These are phyloP conservation scores for Rachycentron canadum DNA, from an alignment of 2,797 vertebrate genomes.

Conservation along the genomic window DNA sequence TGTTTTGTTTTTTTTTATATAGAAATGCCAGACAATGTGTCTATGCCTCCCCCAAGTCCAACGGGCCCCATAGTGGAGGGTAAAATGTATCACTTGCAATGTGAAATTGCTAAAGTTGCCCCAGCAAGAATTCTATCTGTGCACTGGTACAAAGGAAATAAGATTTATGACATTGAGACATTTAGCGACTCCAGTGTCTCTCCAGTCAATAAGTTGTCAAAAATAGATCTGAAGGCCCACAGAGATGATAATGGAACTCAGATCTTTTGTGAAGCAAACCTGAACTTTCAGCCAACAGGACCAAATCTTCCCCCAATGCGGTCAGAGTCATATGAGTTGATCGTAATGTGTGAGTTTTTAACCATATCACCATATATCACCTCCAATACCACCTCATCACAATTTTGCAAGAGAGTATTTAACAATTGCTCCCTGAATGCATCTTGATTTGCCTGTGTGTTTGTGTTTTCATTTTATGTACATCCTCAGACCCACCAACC, in stretches of 20 bases:
- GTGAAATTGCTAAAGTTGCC: constrained; percentile 70
- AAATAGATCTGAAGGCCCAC: accelerated
- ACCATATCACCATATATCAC: background rate
- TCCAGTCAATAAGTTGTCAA: constrained; percentile 12
- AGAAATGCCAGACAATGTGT: constrained; percentile 77
- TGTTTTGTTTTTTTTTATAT: constrained; percentile 5
- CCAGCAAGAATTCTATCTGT: constrained; percentile 59
- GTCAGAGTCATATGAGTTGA: constrained; percentile 38
- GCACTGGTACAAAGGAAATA: constrained; percentile 65
- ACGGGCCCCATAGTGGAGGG: constrained; percentile 40
- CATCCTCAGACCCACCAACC: constrained; percentile 68
- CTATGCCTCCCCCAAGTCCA: constrained; percentile 21
- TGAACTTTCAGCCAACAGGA: constrained; percentile 49
- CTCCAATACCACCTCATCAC: too few species aligned
- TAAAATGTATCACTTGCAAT: background rate
- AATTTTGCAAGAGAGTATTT: background rate
- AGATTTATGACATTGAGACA: accelerated
- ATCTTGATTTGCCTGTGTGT: background rate
- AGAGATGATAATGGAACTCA: constrained; percentile 56
- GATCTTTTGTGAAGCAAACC: constrained; percentile 72
- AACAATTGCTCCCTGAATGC: background rate
- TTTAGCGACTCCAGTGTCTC: accelerated
- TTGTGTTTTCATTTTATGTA: background rate
- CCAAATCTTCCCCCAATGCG: accelerated
- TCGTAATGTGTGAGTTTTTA: constrained; percentile 73